phyloP scores from a whole-genome alignment of 2,113 vertebrate species.

The Melanocharis versteri region DNA sequence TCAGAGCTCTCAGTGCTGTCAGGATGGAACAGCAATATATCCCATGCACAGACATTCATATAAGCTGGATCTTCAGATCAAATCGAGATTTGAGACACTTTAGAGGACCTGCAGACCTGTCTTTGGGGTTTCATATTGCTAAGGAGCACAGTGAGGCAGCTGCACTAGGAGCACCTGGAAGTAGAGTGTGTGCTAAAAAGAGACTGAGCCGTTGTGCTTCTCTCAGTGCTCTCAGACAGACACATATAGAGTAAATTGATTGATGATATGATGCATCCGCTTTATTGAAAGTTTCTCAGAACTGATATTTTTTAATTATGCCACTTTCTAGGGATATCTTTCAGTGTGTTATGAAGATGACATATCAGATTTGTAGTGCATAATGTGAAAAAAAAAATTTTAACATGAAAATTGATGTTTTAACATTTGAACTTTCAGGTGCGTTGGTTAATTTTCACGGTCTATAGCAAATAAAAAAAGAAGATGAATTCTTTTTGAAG shows the following conservation, averaged over 20 bases:
- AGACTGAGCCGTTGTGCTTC: background rate
- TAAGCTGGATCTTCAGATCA: background rate
- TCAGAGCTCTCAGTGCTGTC: background rate
- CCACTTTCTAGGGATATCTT: background rate
- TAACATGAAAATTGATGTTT: conserved; percentile 40
- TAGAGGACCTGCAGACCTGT: background rate
- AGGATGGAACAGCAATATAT: background rate
- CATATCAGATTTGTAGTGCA: background rate
- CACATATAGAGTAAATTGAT: background rate
- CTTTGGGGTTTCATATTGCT: background rate
- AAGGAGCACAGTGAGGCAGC: background rate
- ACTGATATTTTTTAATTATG: background rate
- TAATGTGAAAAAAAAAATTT: background rate
- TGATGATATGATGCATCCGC: background rate
- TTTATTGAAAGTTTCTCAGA: conserved; percentile 8
- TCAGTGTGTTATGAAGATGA: background rate
- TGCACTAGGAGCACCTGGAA: background rate
- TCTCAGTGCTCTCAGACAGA: background rate
- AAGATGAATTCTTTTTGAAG: conserved; percentile 44
- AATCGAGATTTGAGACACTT: background rate
- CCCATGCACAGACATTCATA: background rate
- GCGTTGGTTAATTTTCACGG: conserved; percentile 12
- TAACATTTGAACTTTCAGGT: conserved; percentile 61
- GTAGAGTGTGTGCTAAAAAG: background rate
- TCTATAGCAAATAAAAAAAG: conserved; percentile 18